Conservation (phyloP, 2,888 invertebrate species). For the Drosophila kuntzei region DNA sequence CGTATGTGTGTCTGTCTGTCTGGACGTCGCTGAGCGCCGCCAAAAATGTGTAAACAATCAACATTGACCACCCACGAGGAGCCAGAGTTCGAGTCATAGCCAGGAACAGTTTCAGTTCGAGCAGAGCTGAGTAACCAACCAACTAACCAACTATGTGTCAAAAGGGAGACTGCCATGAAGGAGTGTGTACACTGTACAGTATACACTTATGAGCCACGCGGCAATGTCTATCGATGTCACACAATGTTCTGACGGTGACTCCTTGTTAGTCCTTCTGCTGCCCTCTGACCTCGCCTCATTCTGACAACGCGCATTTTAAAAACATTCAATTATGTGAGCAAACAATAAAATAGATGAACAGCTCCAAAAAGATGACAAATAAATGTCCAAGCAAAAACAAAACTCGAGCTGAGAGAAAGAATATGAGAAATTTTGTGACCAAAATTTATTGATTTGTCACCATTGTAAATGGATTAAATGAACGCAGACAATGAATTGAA, state of each 20-base stretch:
- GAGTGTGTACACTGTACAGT: slow-evolving; percentile 38
- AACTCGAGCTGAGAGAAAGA: not conserved
- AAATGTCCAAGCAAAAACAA: slow-evolving; percentile 22
- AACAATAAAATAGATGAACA: slow-evolving; percentile 67
- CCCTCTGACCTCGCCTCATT: slow-evolving; percentile 3
- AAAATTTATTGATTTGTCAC: slow-evolving; percentile 40
- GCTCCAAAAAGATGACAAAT: slow-evolving; percentile 29
- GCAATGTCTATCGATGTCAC: slow-evolving; percentile 60
- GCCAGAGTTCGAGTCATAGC: slow-evolving; percentile 10
- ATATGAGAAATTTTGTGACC: slow-evolving; percentile 13
- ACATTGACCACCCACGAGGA: slow-evolving; percentile 65
- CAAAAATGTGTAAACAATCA: slow-evolving; percentile 80
- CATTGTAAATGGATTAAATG: slow-evolving; percentile 33
- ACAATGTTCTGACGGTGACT: slow-evolving; percentile 34
- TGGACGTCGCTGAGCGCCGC: slow-evolving; percentile 52
- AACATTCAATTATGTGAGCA: slow-evolving; percentile 74
- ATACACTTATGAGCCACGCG: slow-evolving; percentile 4
- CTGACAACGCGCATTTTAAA: slow-evolving; percentile 40
- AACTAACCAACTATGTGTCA: slow-evolving; percentile 37
- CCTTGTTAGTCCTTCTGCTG: slow-evolving; percentile 12
- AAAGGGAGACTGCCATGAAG: slow-evolving; percentile 23
- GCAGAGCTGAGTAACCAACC: slow-evolving; percentile 42
- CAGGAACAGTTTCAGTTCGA: slow-evolving; percentile 12
- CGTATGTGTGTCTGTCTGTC: slow-evolving; percentile 15
- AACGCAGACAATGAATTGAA: slow-evolving; percentile 1